Evolutionary conservation across 2,888 invertebrate genomes (phyloP), one percentile per base, ranked within the genome.

Genomic region (Nysson spinosus): DNA sequence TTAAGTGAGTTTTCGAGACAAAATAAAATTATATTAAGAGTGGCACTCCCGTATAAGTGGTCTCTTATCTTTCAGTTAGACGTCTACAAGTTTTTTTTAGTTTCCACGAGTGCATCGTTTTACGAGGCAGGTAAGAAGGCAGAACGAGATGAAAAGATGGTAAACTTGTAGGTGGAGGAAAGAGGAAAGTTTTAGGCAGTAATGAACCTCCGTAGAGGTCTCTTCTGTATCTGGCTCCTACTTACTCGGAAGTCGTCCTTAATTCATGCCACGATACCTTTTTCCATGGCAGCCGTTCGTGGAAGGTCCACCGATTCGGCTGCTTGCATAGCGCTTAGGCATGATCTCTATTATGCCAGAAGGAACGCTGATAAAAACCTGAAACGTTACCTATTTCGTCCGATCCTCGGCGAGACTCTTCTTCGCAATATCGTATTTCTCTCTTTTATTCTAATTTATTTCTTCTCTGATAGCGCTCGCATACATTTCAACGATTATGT

Each of bases 211-310:
- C 19, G 62, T 39, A 50, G 63, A 55, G 51, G 44, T 60, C 56
- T 28, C 35, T 35, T 17, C 16, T 35, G 58, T 28, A 51, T 19
- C 50, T 6, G 60, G 60, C 37, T 54, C 61, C 61, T 68, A 72
- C 66, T 76, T 80, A 78, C 77, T 75, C 74, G 63, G 81, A 79
- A 81, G 69, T 75, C 72, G 70, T 79, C 71, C 71, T 74, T 79
- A 78, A 81, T 81, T 81, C 79, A 78, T 77, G 75, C 68, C 66
- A 63, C 69, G 63, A 54, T 67, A 54, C 35, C 78, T 75, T 78
- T 78, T 75, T 78, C 60, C 50, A 34, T 37, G 34, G 24, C 14
- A 51, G 35, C 47, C 47, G 49, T 77, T 78, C 78, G 69, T 70
- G 63, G 72, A 77, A 78, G 75, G 58, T 12, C 52, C 56, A 39